phyloP scores from a whole-genome alignment of 1,140 invertebrate species.

The Vollenhovia emeryi region DNA sequence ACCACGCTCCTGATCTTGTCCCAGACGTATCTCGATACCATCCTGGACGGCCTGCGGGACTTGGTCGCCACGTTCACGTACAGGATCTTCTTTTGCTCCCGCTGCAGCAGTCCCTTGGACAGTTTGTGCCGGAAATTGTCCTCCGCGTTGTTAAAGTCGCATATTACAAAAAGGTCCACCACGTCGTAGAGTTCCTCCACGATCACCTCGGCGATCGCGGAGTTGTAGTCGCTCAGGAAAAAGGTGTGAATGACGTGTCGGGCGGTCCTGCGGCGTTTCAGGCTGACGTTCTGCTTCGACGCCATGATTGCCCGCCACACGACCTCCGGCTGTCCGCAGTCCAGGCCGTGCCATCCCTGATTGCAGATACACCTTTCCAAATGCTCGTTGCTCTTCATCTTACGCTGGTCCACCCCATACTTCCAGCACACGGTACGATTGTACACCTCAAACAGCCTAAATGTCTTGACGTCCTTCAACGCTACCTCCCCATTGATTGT shows the following conservation, averaged over 20 bases:
- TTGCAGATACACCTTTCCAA: slow-evolving; percentile 86
- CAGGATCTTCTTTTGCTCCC: slow-evolving; percentile 86
- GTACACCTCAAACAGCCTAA: slow-evolving; percentile 82
- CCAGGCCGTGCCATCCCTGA: slow-evolving; percentile 88
- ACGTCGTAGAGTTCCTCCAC: slow-evolving; percentile 87
- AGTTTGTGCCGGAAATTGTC: slow-evolving; percentile 81
- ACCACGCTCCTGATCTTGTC: slow-evolving; percentile 81
- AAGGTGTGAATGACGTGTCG: slow-evolving; percentile 87
- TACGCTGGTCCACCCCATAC: slow-evolving; percentile 84
- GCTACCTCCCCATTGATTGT: slow-evolving; percentile 78
- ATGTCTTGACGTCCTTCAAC: slow-evolving; percentile 81
- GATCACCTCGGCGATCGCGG: slow-evolving; percentile 87
- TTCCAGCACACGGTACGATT: slow-evolving; percentile 86
- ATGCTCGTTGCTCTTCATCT: slow-evolving; percentile 77
- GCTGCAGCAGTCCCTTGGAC: slow-evolving; percentile 77
- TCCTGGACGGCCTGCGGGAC: slow-evolving; percentile 69
- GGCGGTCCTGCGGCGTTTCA: slow-evolving; percentile 83
- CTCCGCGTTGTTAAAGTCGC: slow-evolving; percentile 85
- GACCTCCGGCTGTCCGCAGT: slow-evolving; percentile 89
- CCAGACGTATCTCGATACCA: slow-evolving; percentile 83
- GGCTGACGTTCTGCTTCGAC: slow-evolving; percentile 83
- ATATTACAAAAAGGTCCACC: slow-evolving; percentile 89
- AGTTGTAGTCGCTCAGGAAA: slow-evolving; percentile 86
- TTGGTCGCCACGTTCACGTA: slow-evolving; percentile 84
- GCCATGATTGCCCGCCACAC: slow-evolving; percentile 89